Evolutionary conservation across 2,113 vertebrate species (phyloP).

Genomic region (Tympanuchus pallidicinctus): DNA sequence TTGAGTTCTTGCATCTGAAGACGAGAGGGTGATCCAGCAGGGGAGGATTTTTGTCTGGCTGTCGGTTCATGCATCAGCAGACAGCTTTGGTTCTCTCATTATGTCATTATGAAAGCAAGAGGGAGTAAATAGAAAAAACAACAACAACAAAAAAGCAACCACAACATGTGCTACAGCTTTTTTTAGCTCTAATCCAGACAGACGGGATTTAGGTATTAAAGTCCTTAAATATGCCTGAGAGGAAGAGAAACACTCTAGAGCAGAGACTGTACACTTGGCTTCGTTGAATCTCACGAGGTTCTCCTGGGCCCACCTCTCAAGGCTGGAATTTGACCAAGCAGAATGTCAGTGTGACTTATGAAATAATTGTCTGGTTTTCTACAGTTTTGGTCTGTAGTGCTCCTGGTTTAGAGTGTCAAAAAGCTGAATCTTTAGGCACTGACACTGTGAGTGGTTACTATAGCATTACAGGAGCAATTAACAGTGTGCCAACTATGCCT

Average conservation of each 20-base stretch:
- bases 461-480: neutral
- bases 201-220: no score
- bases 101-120: neutral
- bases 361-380: neutral
- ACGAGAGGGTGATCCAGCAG: neutral
- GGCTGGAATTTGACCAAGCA: neutral
- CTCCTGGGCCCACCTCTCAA: no score
- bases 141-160: no score
- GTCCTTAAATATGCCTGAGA: no score
- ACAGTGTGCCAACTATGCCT: neutral
- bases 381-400: neutral
- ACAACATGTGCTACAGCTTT: no score
- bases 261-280: no score
- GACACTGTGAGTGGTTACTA: neutral
- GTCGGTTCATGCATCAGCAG: neutral
- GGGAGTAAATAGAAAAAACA: neutral
- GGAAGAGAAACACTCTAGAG: no score
- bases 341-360: neutral
- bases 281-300: no score
- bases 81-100: neutral
- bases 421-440: neutral
- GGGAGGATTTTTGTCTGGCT: neutral
- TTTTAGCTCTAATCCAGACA: no score
- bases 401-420: neutral
- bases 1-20: neutral